phyloP scores from a whole-genome alignment of 23 tunicate species.

The Diplosoma virens region DNA sequence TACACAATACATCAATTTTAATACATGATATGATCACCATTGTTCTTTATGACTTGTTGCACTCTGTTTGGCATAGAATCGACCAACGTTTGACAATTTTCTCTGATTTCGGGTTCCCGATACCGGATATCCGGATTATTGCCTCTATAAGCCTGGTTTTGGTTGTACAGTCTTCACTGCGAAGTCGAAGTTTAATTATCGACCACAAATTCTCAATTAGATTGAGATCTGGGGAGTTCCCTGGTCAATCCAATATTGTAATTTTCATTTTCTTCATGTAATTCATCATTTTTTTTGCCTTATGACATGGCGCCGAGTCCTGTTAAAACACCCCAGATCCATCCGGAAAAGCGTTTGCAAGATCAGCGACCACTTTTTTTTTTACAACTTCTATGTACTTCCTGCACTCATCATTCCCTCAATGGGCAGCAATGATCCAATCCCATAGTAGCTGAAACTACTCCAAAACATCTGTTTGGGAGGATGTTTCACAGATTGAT shows the following conservation, averaged over 20 bases:
- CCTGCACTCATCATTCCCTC: not conserved
- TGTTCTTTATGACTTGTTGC: slow-evolving; percentile 4
- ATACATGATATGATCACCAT: not conserved
- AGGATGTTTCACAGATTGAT: not conserved
- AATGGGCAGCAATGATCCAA: not conserved
- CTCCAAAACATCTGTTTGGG: slow-evolving; percentile 1
- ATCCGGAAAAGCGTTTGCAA: not conserved
- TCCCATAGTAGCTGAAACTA: not conserved
- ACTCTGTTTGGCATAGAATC: not conserved
- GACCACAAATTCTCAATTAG: slow-evolving; percentile 6
- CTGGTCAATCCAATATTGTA: not conserved
- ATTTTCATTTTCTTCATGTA: not conserved
- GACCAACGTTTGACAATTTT: not conserved
- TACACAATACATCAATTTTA: no score
- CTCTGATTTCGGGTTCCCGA: not conserved
- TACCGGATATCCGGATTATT: not conserved
- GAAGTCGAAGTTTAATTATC: not conserved
- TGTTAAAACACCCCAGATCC: not conserved
- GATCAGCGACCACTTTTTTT: not conserved
- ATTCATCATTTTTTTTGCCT: not conserved
- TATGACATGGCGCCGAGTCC: not conserved
- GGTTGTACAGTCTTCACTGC: not conserved
- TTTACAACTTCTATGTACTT: not conserved
- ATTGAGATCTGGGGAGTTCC: slow-evolving; percentile 12
- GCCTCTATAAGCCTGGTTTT: slow-evolving; percentile 1